Evolutionary conservation across 2,888 invertebrate species (phyloP), one percentile per base, ranked within the genome.

Genomic region (Nebria brevicollis): DNA sequence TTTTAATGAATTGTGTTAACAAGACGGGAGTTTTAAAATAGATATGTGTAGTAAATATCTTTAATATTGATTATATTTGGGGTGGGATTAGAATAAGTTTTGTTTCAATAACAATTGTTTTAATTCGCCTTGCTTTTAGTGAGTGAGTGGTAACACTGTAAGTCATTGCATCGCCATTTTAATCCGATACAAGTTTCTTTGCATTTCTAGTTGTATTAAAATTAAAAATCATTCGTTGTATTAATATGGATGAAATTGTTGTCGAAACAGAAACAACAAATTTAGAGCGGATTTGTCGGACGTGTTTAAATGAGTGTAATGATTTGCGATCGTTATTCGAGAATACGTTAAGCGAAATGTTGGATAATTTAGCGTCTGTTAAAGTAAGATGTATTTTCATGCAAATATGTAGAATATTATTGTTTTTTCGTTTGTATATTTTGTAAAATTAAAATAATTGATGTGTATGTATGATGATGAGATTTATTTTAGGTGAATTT

Each of bases 261-360:
- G 72, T 79, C 1, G 83, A 82, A 83, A 82, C 76, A 25, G 34
- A 34, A 34, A 68, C 85, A 41, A 84, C 85, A 77, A 86, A 87
- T 79, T 82, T 88, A 54, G 84, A 86, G 82, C 86, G 83, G 83
- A 76, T 88, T 41, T 89, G 89, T 83, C 84, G 89, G 75, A 88
- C 87, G 34, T 89, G 89, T 84, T 84, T 88, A 70, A 75, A 83
- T 10, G 86, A 87, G 84, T 87, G 86, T 83, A 82, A 84, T 77
- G 87, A 88, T 79, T 84, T 88, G 75, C 84, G 82, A 42, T 85
- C 85, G 25, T 72, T 88, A 65, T 87, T 85, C 79, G 86, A 86
- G 81, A 84, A 86, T 82, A 83, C 85, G 20, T 73, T 88, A 34
- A 84, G 85, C 77, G 82, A 82, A 42, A 84, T 86, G 78, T 82